Evolutionary conservation across 2,113 vertebrate genomes (phyloP).

Genomic region (Neogale vison): DNA sequence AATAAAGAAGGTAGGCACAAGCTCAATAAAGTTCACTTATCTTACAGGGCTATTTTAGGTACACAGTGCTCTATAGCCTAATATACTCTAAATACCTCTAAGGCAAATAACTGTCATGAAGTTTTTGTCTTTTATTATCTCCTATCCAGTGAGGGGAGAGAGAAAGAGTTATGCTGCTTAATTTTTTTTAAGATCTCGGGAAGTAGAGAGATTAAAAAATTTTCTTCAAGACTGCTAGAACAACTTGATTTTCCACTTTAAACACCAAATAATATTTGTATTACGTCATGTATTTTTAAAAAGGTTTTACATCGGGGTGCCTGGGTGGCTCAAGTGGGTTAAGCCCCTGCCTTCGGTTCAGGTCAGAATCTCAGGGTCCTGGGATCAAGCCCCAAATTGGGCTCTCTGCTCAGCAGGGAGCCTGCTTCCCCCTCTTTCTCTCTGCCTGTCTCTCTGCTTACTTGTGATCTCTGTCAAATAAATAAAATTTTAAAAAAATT

Average conservation of each 20-base stretch:
- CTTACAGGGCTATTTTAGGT: not conserved
- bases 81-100: not conserved
- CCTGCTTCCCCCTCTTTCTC: too few relatives aligned
- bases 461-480: too few relatives aligned
- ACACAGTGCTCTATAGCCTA: not conserved
- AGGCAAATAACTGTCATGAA: not conserved
- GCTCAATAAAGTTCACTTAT: not conserved
- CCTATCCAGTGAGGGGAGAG: not conserved
- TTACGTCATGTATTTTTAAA: not conserved
- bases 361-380: too few relatives aligned
- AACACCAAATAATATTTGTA: not conserved
- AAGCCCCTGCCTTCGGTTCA: too few relatives aligned
- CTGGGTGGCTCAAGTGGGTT: too few relatives aligned
- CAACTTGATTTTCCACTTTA: not conserved
- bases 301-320: not conserved
- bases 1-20: not conserved
- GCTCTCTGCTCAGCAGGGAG: too few relatives aligned
- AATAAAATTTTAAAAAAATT: too few relatives aligned
- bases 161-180: not conserved
- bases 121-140: not conserved
- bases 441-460: too few relatives aligned
- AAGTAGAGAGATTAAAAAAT: not conserved
- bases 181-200: not conserved
- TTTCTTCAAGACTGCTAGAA: not conserved
- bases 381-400: too few relatives aligned